Evolutionary conservation across 2,113 vertebrate species (phyloP), one percentile per base, ranked within the genome.

Genomic region (Heloderma charlesbogerti): DNA sequence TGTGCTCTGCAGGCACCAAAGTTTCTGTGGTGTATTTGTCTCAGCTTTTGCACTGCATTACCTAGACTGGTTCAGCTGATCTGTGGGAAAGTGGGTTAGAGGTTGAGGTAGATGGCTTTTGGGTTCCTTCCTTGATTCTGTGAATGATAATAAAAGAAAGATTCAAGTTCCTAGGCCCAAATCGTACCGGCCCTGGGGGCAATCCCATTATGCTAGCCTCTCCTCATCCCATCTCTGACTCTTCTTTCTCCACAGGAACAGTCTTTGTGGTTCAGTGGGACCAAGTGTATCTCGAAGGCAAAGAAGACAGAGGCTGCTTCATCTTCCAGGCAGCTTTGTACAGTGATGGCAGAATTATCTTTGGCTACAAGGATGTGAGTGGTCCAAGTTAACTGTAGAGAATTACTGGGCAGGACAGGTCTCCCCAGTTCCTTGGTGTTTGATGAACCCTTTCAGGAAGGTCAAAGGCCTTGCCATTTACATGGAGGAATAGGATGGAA

Each of bases 261-360:
- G 96, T 97, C 80, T 99, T 99, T 83, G 98, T 99, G 87, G 98
- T 99, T 89, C 99, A 99, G 96, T 99, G 99, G 99, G 98, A 99
- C 94, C 96, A 94, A 4, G 99, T 99, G 82, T 98, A 97, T 57
- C 98, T 99, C 0, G 97, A 98, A 22, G 98, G 98, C 43, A 97
- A 97, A 89, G 98, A 99, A 95, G 95, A 98, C 10, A 40, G 94
- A 27, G 99, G 99, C 67, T 97, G 96, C 84, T 99, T 99, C 96
- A 99, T 98, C 31, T 99, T 99, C 96, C 99, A 99, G 96, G 97
- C 97, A 0, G 98, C 98, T 3, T 98, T 99, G 92, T 95, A 98
- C 95, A 97, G 94, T 69, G 97, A 97, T 0, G 99, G 99, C 69
- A 97, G 94, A 89, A 99, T 99, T 37, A 96, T 98, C 10, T 99